These are phyloP conservation scores for Cantharis nigra DNA, from an alignment of 2,888 invertebrate genomes.

Conservation along the genomic window DNA sequence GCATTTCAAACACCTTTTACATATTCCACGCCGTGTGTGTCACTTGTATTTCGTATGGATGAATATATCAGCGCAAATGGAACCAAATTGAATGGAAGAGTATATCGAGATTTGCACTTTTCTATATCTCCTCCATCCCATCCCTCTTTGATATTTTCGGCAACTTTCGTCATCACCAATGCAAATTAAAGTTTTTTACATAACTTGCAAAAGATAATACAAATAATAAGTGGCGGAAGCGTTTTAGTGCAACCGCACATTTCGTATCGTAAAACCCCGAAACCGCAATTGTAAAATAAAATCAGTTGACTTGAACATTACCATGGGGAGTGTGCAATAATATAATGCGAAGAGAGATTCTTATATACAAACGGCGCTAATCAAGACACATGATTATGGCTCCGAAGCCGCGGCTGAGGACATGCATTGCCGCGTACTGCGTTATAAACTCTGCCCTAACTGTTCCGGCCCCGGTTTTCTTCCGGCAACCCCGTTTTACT, in stretches of 20 bases:
- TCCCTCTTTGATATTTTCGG: neutral
- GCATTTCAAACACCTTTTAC: constrained; percentile 54
- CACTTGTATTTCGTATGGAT: constrained; percentile 47
- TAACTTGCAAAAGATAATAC: neutral
- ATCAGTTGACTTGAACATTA: constrained; percentile 36
- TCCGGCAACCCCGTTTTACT: constrained; percentile 30
- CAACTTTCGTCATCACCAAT: constrained; percentile 7
- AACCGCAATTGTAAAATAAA: constrained; percentile 35
- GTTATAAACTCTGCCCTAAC: constrained; percentile 46
- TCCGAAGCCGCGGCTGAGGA: constrained; percentile 47
- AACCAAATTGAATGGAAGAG: constrained; percentile 41
- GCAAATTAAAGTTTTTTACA: constrained; percentile 8
- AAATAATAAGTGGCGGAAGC: neutral
- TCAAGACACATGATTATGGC: constrained; percentile 58
- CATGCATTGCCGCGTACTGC: constrained; percentile 47
- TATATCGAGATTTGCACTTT: constrained; percentile 29
- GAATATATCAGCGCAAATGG: constrained; percentile 47
- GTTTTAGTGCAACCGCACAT: neutral
- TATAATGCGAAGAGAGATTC: constrained; percentile 49
- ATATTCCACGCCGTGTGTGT: constrained; percentile 47
- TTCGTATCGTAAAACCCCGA: constrained; percentile 5
- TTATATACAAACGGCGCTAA: constrained; percentile 57
- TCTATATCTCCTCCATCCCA: constrained; percentile 17
- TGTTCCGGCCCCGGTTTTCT: constrained; percentile 33
- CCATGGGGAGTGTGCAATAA: constrained; percentile 43